Evolutionary conservation across 2,888 invertebrate genomes (phyloP), one percentile per base, ranked within the genome.

Genomic region (Tanytarsus gracilentus): DNA sequence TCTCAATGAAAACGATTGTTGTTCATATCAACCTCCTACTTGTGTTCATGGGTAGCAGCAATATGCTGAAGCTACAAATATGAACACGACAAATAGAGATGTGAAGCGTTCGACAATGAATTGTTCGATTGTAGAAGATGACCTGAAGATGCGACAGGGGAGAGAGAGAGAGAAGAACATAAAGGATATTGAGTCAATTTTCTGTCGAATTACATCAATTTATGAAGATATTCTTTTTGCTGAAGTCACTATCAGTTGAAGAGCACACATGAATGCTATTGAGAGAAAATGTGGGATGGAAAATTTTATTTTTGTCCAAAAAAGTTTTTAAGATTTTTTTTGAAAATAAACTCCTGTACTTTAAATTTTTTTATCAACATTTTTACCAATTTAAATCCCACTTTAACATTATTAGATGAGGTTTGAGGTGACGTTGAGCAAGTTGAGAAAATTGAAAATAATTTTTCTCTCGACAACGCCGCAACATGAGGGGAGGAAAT

Each of bases 121-220:
- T n/a, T n/a, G n/a, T n/a, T n/a, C n/a, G n/a, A n/a, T n/a, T n/a
- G n/a, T n/a, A n/a, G n/a, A n/a, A n/a, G n/a, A n/a, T n/a, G n/a
- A n/a, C n/a, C n/a, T n/a, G n/a, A 39, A n/a, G 39, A 39, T n/a
- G n/a, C 39, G n/a, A 39, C 39, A 14, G n/a, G 7, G n/a, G n/a
- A 8, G n/a, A 39, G 14, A 39, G n/a, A 5, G n/a, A 39, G n/a
- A 5, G n/a, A 8, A 39, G n/a, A n/a, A 30, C n/a, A 27, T 14
- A 51, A 29, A 51, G 30, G 51, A 30, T 4, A 30, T 30, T 30
- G 30, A 51, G 51, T 51, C 51, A 51, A 51, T 51, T 51, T 51
- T 30, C 27, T 51, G 51, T 51, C 51, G 51, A 51, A 30, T 51
- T 51, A 30, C 51, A 51, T 51, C 51, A 30, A 27, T 51, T 51